Evolutionary conservation across 2,888 invertebrate species (phyloP), one percentile per base, ranked within the genome.

Genomic region (Aradus depressus): DNA sequence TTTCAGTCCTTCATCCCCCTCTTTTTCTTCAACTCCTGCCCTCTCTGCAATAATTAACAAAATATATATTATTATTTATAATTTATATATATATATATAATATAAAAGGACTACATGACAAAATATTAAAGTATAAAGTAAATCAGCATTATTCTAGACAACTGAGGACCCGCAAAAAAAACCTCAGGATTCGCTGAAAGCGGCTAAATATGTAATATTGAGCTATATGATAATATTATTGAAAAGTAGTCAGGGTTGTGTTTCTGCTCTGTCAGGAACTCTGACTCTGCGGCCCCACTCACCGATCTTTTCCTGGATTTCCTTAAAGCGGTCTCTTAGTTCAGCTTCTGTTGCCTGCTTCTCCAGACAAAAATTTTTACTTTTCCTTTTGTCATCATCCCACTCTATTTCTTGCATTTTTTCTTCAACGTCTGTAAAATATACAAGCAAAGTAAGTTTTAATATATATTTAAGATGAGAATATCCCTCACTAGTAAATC

Each of bases 391-490:
- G 21, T 44, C 44, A n/a, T 16, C 35, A 16, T 44, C 44, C 44
- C 44, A 44, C 8, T 34, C 34, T 23, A 32, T 44, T 44, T 44
- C 44, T 32, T 14, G 14, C 32, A 44, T 44, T 34, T 44, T 44
- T 21, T 32, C 34, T 35, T 31, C 18, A 25, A 35, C 34, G 25
- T 44, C 44, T 44, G 35, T 4, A 44, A 35, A 10, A 10, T 12
- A 5, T 5, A 35, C 10, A 6, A 5, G 16, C 6, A 35, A 35
- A 6, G 6, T 12, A 10, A 35, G 10, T 14, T 14, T 14, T 14
- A 5, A 35, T 14, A 10, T 16, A 10, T 26, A 3, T 18, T 14
- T 8, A 42, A 23, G 2, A 31, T 26, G 19, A 18, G 2, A 28
- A 43, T 16, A 43, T 25, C 14, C n/a, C 22, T 35, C 6, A 10